Conservation (phyloP, 2,888 invertebrate genomes). For the Harpalus rufipes region DNA sequence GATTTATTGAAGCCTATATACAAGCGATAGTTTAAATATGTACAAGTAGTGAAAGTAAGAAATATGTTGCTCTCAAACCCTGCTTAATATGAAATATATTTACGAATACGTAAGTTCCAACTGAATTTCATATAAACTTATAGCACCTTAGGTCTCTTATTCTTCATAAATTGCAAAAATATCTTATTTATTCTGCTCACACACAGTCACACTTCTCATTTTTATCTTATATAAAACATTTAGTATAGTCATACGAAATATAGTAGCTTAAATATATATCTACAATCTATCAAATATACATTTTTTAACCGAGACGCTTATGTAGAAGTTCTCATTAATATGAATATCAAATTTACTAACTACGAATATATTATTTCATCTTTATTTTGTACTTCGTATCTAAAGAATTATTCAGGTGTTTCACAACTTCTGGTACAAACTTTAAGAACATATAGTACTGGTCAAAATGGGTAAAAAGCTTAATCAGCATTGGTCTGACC, state of each 20-base stretch:
- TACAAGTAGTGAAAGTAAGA: slow-evolving; percentile 59
- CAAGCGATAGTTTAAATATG: slow-evolving; percentile 62
- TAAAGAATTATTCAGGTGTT: not conserved
- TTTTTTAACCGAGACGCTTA: too few species aligned
- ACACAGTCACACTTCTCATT: slow-evolving; percentile 27
- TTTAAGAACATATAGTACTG: too few species aligned
- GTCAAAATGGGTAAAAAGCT: too few species aligned
- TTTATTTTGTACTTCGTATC: not conserved
- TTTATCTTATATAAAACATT: slow-evolving; percentile 46
- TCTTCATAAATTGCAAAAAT: slow-evolving; percentile 63
- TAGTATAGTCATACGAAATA: slow-evolving; percentile 55
- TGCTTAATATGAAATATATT: slow-evolving; percentile 57
- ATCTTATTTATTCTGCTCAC: slow-evolving; percentile 48
- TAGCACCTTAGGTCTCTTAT: slow-evolving; percentile 65
- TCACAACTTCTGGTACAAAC: too few species aligned
- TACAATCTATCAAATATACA: not conserved
- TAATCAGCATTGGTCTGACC: too few species aligned
- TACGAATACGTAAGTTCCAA: slow-evolving; percentile 59
- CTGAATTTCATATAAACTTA: slow-evolving; percentile 66
- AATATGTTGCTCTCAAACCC: slow-evolving; percentile 64
- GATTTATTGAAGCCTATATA: slow-evolving; percentile 64
- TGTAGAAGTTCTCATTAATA: not conserved
- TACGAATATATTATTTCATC: not conserved
- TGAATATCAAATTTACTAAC: not conserved
- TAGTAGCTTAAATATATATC: slow-evolving; percentile 55